Conservation (phyloP, 2,113 vertebrate species). For the Gymnobelideus leadbeateri region DNA sequence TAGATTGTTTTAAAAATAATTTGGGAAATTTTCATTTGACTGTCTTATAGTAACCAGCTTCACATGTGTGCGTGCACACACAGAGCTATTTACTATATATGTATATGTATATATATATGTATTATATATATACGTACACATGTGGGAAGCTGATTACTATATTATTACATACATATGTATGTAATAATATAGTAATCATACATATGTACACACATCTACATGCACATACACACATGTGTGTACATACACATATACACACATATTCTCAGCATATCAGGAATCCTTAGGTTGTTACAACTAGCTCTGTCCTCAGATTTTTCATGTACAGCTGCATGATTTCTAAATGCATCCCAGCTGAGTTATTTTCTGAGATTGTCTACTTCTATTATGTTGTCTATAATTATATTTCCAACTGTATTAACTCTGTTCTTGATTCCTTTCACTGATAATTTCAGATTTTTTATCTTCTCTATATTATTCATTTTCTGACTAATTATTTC, state of each 20-base stretch:
- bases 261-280: background rate
- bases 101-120: too few species aligned
- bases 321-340: background rate
- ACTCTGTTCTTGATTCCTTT: background rate
- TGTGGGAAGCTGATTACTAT: too few species aligned
- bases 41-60: background rate
- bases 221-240: too few species aligned
- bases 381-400: background rate
- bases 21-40: background rate
- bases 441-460: background rate
- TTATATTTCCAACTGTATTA: constrained; percentile 2
- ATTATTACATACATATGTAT: too few species aligned
- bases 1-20: background rate
- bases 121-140: too few species aligned
- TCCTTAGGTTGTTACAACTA: background rate
- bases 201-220: too few species aligned
- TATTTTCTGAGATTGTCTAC: background rate
- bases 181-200: too few species aligned
- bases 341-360: background rate
- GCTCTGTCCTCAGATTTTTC: background rate
- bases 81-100: too few species aligned
- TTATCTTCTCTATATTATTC: background rate
- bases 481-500: background rate
- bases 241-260: background rate
- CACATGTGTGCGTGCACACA: too few species aligned